Evolutionary conservation across 2,888 invertebrate genomes (phyloP).

Genomic region (Gastrophysa polygoni): DNA sequence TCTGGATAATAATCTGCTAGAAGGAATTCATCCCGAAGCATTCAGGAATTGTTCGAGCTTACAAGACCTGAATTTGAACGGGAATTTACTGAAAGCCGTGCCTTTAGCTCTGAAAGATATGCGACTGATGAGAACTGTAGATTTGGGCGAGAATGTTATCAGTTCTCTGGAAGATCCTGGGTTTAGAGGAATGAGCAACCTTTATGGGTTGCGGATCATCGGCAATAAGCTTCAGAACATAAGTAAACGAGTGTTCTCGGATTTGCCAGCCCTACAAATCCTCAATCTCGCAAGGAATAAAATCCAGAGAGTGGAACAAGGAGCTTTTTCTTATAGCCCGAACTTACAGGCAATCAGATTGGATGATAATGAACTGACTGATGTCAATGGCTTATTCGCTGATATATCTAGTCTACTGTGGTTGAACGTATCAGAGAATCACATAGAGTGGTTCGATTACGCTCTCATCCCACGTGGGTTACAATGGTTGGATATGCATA

Average conservation of each 20-base stretch:
- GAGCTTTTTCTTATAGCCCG: slow-evolving; percentile 78
- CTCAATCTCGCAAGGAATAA: slow-evolving; percentile 88
- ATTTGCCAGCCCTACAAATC: slow-evolving; percentile 81
- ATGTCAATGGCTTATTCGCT: slow-evolving; percentile 83
- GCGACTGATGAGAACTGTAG: slow-evolving; percentile 84
- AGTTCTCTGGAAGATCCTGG: slow-evolving; percentile 79
- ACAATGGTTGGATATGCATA: slow-evolving; percentile 89
- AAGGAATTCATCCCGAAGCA: slow-evolving; percentile 84
- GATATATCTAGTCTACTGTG: slow-evolving; percentile 83
- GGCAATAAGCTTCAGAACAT: slow-evolving; percentile 86
- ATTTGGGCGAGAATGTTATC: slow-evolving; percentile 91
- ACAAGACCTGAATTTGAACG: slow-evolving; percentile 89
- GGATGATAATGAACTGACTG: slow-evolving; percentile 82
- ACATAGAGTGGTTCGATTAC: slow-evolving; percentile 88
- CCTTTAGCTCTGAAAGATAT: slow-evolving; percentile 84
- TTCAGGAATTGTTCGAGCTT: slow-evolving; percentile 90
- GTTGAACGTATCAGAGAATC: slow-evolving; percentile 92
- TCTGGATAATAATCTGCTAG: slow-evolving; percentile 83
- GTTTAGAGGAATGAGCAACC: slow-evolving; percentile 82
- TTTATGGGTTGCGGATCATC: slow-evolving; percentile 87
- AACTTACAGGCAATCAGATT: slow-evolving; percentile 85
- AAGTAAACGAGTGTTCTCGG: slow-evolving; percentile 78
- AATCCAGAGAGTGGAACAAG: slow-evolving; percentile 77
- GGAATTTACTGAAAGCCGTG: slow-evolving; percentile 80
- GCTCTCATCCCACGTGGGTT: slow-evolving; percentile 80